phyloP scores from a whole-genome alignment of 2,113 vertebrate species.

The Acrocephalus arundinaceus region DNA sequence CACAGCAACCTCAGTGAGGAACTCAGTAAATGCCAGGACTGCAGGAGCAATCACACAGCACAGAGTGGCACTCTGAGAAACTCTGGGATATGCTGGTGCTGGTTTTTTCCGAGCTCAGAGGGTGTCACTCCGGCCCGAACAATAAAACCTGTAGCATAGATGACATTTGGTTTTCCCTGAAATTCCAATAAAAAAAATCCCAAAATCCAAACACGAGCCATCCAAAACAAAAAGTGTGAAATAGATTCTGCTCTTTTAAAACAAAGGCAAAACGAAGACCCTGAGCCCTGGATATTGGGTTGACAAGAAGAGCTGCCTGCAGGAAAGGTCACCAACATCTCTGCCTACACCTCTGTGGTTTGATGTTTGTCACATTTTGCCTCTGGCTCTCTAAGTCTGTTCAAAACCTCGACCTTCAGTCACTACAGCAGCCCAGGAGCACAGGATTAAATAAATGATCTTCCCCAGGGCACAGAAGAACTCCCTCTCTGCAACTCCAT shows the following conservation, averaged over 20 bases:
- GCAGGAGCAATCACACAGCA: background rate
- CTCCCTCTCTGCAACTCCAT: background rate
- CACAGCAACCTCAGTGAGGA: background rate
- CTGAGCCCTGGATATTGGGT: fast-evolving
- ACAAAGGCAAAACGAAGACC: background rate
- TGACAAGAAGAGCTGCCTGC: background rate
- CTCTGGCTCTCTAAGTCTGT: background rate
- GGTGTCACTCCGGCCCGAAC: too few species aligned
- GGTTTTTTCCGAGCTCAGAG: background rate
- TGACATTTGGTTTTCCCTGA: background rate
- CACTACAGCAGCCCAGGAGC: background rate
- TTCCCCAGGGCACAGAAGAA: background rate
- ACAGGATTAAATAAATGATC: background rate
- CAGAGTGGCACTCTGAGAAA: background rate
- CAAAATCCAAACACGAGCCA: background rate
- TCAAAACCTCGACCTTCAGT: background rate
- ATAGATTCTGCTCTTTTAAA: background rate
- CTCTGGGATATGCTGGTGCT: background rate
- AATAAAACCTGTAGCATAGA: background rate
- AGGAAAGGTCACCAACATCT: background rate
- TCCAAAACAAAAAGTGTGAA: background rate
- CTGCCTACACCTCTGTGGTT: background rate
- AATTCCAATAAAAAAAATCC: background rate
- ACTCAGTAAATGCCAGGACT: background rate
- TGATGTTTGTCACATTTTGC: background rate